phyloP scores from a whole-genome alignment of 2,797 vertebrate species.

The Coracias cyanogaster region DNA sequence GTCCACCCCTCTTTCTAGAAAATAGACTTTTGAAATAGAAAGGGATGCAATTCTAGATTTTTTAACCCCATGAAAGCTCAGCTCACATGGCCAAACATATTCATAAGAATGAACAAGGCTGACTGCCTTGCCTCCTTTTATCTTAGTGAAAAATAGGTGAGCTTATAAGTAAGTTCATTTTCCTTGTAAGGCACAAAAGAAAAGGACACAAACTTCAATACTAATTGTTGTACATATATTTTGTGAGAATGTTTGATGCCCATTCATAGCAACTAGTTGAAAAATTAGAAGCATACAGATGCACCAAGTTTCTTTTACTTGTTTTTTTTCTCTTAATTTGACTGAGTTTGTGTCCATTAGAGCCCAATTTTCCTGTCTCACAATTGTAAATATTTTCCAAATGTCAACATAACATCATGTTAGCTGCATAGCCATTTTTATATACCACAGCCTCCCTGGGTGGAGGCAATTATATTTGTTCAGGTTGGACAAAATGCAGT shows the following conservation, averaged over 20 bases:
- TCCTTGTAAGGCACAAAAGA: neutral
- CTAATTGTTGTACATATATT: neutral
- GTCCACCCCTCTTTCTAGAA: neutral
- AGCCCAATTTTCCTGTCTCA: neutral
- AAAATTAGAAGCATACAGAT: neutral
- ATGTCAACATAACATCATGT: neutral
- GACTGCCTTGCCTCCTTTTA: neutral
- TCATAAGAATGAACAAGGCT: neutral
- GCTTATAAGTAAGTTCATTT: neutral
- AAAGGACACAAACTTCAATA: neutral
- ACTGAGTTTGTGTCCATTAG: neutral
- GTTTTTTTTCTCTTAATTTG: neutral
- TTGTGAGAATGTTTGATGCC: neutral
- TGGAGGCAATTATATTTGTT: neutral
- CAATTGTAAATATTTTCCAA: neutral
- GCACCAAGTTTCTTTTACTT: neutral
- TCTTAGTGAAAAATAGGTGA: neutral
- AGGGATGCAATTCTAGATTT: rapidly evolving
- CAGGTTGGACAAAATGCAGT: neutral
- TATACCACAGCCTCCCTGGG: neutral
- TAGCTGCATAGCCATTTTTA: neutral
- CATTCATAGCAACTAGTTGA: neutral
- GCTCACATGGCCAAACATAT: neutral
- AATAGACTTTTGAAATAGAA: neutral
- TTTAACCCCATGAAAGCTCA: neutral